phyloP scores from a whole-genome alignment of 1,140 invertebrate species.

The Neodiprion virginianus region DNA sequence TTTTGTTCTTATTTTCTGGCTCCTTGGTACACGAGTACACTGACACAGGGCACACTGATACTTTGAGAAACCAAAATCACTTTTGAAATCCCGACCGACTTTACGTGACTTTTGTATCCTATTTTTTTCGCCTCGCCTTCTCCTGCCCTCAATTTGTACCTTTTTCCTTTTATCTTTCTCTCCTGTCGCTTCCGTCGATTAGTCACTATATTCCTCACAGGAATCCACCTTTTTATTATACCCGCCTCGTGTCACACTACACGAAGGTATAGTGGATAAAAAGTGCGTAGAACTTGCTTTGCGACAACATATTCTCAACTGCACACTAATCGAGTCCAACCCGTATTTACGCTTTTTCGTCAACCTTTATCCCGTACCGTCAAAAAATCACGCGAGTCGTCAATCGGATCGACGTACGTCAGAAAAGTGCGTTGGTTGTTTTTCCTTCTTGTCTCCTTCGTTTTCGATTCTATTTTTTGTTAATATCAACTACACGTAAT shows the following conservation, averaged over 20 bases:
- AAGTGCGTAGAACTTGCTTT: constrained; percentile 56
- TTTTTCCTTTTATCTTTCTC: constrained; percentile 10
- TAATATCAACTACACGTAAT: background rate
- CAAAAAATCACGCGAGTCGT: constrained; percentile 11
- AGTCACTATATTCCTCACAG: background rate
- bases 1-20: background rate
- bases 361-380: constrained; percentile 15
- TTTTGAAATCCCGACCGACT: background rate
- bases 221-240: constrained; percentile 22
- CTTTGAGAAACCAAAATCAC: background rate
- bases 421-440: background rate
- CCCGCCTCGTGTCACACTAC: constrained; percentile 52
- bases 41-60: background rate
- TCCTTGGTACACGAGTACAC: background rate
- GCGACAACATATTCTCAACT: constrained; percentile 50
- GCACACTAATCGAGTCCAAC: constrained; percentile 33
- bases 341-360: background rate
- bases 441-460: background rate
- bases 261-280: constrained; percentile 57
- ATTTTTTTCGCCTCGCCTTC: constrained; percentile 16
- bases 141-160: background rate
- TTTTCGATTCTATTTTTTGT: background rate
- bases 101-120: constrained; percentile 4
- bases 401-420: constrained; percentile 5
- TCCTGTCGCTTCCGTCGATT: background rate